Evolutionary conservation across 2,113 vertebrate genomes (phyloP), one percentile per base, ranked within the genome.

Genomic region (Echinops telfairi): DNA sequence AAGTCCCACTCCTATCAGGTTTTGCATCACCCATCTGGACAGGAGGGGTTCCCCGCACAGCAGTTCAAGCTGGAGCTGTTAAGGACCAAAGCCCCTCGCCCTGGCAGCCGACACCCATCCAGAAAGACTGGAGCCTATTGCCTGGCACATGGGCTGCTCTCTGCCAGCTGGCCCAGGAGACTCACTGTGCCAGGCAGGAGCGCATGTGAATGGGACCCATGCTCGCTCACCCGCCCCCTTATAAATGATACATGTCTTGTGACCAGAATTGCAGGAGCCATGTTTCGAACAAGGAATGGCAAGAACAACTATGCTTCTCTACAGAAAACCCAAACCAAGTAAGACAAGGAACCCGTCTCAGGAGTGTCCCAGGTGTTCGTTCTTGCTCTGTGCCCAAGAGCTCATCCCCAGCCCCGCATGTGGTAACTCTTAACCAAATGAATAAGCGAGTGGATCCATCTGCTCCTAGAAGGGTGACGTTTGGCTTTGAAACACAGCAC

Each of bases 111-210:
- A 94, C 77, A 25, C 81, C 87, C 40, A 60, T 93, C 94, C 91
- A 92, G 89, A 83, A 82, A 83, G 29, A 6, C 80, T 71, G 89
- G 80, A 64, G 95, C 89, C 73, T 77, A 70, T 83, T 83, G 93
- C 91, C 93, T 89, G 27, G 93, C 43, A 53, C 91, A 79, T 68
- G 23, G n/a, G 71, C 89, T 75, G 29, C 80, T 70, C n/a, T 33
- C 83, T 89, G 93, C 95, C 95, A 88, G 93, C 93, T 95, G 93
- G 95, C 78, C 92, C 15, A 4, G 91, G 79, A 87, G 47, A 71
- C 78, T 57, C 82, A 0, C 36, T 25, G 88, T 96, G 95, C 92
- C 92, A 93, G 38, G 90, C 62, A n/a, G 83, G 81, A 90, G 33
- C 70, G 86, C 31, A 10, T 95, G 94, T 92, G 91, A 92, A 86